phyloP scores from a whole-genome alignment of 2,888 invertebrate species.

The Quadroppia sp. region DNA sequence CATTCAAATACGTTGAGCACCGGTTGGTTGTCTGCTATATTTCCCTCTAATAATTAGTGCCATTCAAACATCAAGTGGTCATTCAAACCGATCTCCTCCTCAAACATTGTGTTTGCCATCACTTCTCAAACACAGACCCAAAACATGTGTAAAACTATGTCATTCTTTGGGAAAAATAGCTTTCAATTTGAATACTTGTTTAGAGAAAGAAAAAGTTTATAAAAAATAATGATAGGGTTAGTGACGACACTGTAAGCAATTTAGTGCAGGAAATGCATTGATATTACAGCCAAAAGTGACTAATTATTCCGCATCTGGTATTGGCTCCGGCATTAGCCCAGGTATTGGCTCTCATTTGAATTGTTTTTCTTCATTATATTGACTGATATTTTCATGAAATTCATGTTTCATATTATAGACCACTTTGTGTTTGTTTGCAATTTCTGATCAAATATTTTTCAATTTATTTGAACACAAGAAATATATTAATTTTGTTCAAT shows the following conservation, averaged over 20 bases:
- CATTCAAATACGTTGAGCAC: background rate
- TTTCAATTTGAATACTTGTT: background rate
- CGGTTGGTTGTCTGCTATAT: background rate
- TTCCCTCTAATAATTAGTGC: slow-evolving; percentile 22
- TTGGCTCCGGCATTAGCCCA: background rate
- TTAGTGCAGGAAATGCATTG: slow-evolving; percentile 30
- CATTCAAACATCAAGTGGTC: slow-evolving; percentile 26
- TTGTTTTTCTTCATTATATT: too few species aligned
- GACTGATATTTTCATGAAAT: too few species aligned
- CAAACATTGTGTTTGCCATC: background rate
- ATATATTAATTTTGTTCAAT: background rate
- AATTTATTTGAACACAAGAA: background rate
- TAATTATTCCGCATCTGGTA: slow-evolving; percentile 28
- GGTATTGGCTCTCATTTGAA: background rate
- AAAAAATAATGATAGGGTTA: slow-evolving; percentile 30
- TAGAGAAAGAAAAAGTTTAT: background rate
- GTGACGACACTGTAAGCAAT: background rate
- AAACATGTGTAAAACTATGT: slow-evolving; percentile 3
- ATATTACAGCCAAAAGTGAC: background rate
- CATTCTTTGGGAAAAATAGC: too few species aligned
- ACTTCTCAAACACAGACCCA: background rate
- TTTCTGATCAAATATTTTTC: background rate
- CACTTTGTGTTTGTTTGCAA: too few species aligned
- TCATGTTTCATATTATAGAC: too few species aligned
- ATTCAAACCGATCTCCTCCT: slow-evolving; percentile 13